Conservation (phyloP, 2,797 vertebrate species). For the Sciaenops ocellatus region DNA sequence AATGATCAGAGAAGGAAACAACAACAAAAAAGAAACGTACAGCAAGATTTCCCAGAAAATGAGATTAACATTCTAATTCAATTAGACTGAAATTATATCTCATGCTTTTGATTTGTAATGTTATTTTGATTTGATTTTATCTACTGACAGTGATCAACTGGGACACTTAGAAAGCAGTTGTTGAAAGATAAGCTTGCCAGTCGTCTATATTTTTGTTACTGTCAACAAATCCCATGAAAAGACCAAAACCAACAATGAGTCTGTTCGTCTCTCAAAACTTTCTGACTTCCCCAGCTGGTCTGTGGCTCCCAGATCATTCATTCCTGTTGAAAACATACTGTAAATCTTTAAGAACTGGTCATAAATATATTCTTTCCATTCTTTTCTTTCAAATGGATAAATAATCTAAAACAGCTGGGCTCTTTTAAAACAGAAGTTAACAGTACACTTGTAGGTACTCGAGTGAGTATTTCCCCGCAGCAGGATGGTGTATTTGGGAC, state of each 20-base stretch:
- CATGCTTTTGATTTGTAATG: neutral
- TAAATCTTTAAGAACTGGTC: neutral
- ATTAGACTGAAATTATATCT: neutral
- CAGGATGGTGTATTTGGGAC: neutral
- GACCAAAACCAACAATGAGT: neutral
- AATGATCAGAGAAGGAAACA: neutral
- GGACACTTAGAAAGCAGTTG: neutral
- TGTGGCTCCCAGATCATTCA: too few relatives aligned
- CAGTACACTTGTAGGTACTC: neutral
- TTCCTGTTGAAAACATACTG: too few relatives aligned
- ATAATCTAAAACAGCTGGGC: neutral
- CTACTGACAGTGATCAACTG: neutral
- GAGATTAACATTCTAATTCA: neutral
- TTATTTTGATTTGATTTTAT: neutral
- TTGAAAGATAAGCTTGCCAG: neutral
- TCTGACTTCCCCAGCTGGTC: neutral
- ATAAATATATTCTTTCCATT: neutral
- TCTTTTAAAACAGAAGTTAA: neutral
- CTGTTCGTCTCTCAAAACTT: too few relatives aligned
- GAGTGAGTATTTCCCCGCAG: neutral
- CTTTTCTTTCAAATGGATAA: neutral
- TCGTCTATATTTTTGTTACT: neutral
- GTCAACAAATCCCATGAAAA: neutral
- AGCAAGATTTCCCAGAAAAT: neutral
- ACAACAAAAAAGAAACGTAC: neutral